Percentiles rank a stretch among this genome's conserved stretches.
These are phyloP conservation scores for Apeira syringaria DNA, from an alignment of 2,888 invertebrate species.

Conservation along the genomic window DNA sequence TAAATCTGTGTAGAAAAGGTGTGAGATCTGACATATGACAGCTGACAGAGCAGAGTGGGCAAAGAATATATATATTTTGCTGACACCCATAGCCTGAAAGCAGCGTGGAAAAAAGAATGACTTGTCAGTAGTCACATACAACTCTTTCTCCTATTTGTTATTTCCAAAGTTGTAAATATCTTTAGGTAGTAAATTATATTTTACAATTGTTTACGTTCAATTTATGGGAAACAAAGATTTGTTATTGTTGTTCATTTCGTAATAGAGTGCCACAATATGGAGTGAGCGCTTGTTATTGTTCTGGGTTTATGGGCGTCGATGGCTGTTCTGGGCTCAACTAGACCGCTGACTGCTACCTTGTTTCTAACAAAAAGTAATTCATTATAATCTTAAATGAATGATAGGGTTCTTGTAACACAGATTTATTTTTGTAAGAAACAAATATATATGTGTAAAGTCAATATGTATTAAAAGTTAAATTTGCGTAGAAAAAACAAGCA, in stretches of 20 bases:
- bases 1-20: too few species aligned
- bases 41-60: too few species aligned
- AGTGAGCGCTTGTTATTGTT: conserved; percentile 7
- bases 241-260: conserved; percentile 29
- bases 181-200: conserved; percentile 53
- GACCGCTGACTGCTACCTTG: conserved; percentile 54
- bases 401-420: conserved; percentile 16
- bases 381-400: not conserved
- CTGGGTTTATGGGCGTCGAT: conserved; percentile 21
- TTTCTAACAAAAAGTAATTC: conserved; percentile 15
- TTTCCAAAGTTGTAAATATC: conserved; percentile 20
- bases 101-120: too few species aligned
- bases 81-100: too few species aligned
- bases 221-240: conserved; percentile 46
- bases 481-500: too few species aligned
- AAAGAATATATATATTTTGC: too few species aligned
- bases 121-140: conserved; percentile 10
- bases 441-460: too few species aligned
- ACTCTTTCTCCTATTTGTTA: conserved; percentile 28
- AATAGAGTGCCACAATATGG: conserved; percentile 13
- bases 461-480: too few species aligned
- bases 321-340: conserved; percentile 36
- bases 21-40: too few species aligned
- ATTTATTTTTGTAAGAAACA: too few species aligned
- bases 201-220: conserved; percentile 69